Evolutionary conservation across 2,797 vertebrate species (phyloP).

Genomic region (Centroberyx gerrardi): DNA sequence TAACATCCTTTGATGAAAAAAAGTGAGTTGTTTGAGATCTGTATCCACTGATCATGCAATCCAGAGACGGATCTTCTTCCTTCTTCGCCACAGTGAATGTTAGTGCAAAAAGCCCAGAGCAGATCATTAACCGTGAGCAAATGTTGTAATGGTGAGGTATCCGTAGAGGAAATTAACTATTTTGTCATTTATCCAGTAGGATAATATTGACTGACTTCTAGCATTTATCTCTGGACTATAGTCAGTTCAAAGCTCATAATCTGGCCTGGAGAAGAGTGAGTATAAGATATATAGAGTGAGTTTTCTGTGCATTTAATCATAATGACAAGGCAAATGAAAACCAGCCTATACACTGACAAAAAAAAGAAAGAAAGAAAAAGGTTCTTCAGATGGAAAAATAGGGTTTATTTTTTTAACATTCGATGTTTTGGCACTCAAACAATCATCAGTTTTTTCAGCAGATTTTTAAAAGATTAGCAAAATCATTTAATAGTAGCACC

Average conservation of each 20-base stretch:
- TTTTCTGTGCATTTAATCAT: neutral
- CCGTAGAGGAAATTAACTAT: neutral
- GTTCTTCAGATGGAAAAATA: neutral
- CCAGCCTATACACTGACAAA: neutral
- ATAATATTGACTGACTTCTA: neutral
- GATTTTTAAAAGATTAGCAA: neutral
- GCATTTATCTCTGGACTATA: neutral
- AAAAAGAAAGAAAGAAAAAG: neutral
- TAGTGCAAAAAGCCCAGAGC: neutral
- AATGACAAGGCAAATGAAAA: neutral
- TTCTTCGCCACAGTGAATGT: neutral
- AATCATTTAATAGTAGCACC: too few species aligned
- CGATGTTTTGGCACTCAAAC: neutral
- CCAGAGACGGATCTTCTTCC: neutral
- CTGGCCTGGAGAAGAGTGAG: neutral
- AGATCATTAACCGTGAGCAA: slow-evolving; percentile 43
- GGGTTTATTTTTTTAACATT: neutral
- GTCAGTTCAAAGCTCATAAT: neutral
- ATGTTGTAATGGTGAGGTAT: neutral
- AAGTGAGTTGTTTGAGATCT: slow-evolving; percentile 3
- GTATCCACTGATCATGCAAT: slow-evolving; percentile 14
- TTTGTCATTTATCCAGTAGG: neutral
- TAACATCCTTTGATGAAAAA: slow-evolving; percentile 12
- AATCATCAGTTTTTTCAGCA: neutral
- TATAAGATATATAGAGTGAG: neutral